Evolutionary conservation across 2,797 vertebrate species (phyloP), one percentile per base, ranked within the genome.

Genomic region (Scyliorhinus canicula): DNA sequence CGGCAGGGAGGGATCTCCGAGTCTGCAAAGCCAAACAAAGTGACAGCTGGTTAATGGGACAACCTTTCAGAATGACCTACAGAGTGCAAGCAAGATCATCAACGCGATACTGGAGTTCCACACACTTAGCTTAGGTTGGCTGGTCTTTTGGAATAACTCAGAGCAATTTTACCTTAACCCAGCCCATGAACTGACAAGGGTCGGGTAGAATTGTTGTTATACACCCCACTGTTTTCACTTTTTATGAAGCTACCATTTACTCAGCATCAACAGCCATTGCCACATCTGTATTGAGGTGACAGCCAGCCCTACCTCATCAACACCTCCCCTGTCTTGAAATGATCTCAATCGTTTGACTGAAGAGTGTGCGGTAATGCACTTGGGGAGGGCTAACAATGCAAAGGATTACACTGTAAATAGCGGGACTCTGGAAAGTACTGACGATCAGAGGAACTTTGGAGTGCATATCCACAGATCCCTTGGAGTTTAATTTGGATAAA

Each of bases 21-120:
- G 88, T n/a, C 88, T 91, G 88, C 21, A 57, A n/a, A 91, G 21
- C n/a, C 35, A 91, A 82, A 26, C 40, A 44, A 44, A 35, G 24
- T 21, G n/a, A 44, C 4, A n/a, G 14, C 77, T 21, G 19, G n/a
- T 91, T 40, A 91, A 44, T 44, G 86, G 31, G 8, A 55, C 65
- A 28, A 31, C 28, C 31, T 28, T 55, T 9, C 6, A 19, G 35
- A 63, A 63, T 4, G 7, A 40, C n/a, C 57, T 9, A 57, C 26
- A 35, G 9, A 52, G 44, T 79, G n/a, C n/a, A 79, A 79, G 4
- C 74, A 40, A 6, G 16, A 79, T 19, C 1, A 3, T 40, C 1
- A 2, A 4, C 3, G 0, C 21, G 16, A 40, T 0, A 6, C 77
- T 2, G 1, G 40, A 0, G 19, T 79, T 47, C 40, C 1, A 6